Evolutionary conservation across 2,113 vertebrate genomes (phyloP), one percentile per base, ranked within the genome.

Genomic region (Agelaius phoeniceus): DNA sequence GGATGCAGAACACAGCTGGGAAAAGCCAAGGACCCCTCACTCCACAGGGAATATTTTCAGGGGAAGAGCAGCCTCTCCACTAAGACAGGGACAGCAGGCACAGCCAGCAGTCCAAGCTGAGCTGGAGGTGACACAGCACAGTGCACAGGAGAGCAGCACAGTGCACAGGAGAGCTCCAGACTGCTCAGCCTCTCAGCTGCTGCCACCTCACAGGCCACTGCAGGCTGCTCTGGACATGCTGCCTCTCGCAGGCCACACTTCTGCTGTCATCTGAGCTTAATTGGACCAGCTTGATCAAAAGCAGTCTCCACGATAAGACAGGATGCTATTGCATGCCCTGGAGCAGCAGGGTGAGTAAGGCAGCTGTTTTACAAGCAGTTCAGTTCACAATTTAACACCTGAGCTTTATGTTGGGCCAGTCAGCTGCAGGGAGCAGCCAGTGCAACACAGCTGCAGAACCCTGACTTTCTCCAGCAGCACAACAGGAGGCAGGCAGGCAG

Each of bases 61-160:
- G 9, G 39, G 23, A 84, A 31, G 4, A 35, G 21, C 55, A 80
- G 58, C 16, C 2, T 5, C 44, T 55, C 14, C 22, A 5, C 18
- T 3, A 7, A 33, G 66, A 37, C 12, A 44, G 27, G 5, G 20
- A 46, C 23, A 24, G 48, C 4, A 18, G 52, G 37, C 51, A 30
- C 2, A 2, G 49, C 63, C 73, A 41, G 30, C 51, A 39, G 28
- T 0, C 31, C 69, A 21, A 0, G 3, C 67, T 4, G 5, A 43
- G 54, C 76, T 27, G 31, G 8, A 31, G n/a, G 33, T 39, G 27
- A 66, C 0, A 1, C 28, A 28, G 11, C 23, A 11, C 0, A 2
- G n/a, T 0, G 0, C 51, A 18, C 9, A 44, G 24, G 37, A 51
- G 49, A 51, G 24, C 49, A 27, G 49, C 24, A 51, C 8, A 51